Evolutionary conservation across 2,113 vertebrate genomes (phyloP).

Genomic region (Elephantulus edwardii): DNA sequence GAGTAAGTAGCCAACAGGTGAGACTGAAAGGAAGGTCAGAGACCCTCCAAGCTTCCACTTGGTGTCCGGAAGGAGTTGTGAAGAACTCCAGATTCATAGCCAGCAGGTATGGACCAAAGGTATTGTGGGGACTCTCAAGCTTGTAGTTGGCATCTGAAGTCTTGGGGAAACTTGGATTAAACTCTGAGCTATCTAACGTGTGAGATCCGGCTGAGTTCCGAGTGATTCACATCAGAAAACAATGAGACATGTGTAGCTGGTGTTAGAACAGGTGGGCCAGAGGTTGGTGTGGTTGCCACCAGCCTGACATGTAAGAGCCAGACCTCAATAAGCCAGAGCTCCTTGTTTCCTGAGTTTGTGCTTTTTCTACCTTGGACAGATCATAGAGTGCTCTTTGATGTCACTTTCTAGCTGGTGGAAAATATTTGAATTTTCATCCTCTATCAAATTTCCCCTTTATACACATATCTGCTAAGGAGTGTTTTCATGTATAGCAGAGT

Average conservation of each 20-base stretch:
- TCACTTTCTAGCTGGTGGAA: not conserved
- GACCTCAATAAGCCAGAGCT: not conserved
- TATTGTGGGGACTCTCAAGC: not conserved
- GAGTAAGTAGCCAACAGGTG: too few species aligned
- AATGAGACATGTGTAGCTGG: not conserved
- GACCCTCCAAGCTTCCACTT: not conserved
- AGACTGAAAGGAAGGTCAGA: too few species aligned
- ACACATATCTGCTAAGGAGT: too few species aligned
- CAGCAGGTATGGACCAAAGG: not conserved
- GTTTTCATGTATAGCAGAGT: too few species aligned
- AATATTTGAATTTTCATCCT: not conserved
- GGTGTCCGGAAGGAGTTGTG: not conserved
- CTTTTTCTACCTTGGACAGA: not conserved
- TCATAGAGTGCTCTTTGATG: not conserved
- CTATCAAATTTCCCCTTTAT: not conserved
- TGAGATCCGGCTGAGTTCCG: not conserved
- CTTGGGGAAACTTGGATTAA: not conserved
- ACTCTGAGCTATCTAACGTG: not conserved
- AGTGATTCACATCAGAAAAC: not conserved
- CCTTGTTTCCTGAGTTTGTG: not conserved
- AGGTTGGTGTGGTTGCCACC: not conserved
- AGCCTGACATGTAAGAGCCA: not conserved
- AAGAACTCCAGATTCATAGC: not conserved
- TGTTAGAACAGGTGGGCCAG: not conserved
- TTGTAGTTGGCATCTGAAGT: not conserved